phyloP scores from a whole-genome alignment of 1,140 invertebrate species.

The Oryzaephilus surinamensis region DNA sequence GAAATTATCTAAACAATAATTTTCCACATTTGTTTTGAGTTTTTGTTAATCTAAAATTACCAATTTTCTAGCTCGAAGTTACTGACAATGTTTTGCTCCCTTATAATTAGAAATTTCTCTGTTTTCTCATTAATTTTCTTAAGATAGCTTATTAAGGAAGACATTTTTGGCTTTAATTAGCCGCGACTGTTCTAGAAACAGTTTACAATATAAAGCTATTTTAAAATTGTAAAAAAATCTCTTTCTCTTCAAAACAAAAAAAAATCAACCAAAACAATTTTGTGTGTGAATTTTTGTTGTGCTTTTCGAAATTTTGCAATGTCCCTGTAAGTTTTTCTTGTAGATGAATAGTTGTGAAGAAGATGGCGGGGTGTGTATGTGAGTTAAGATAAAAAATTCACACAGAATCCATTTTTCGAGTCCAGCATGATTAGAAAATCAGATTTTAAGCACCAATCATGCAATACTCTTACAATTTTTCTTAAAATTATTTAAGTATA shows the following conservation, averaged over 20 bases:
- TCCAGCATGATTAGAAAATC: no score
- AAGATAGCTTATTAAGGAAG: conserved; percentile 32
- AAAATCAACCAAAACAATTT: conserved; percentile 6
- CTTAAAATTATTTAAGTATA: no score
- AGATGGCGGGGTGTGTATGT: no score
- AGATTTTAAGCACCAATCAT: no score
- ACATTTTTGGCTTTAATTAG: conserved; percentile 31
- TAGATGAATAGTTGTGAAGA: no score
- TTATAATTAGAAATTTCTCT: conserved; percentile 30
- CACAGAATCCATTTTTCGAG: no score
- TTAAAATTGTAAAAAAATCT: conserved; percentile 5
- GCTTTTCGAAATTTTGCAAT: background rate
- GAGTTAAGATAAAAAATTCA: no score
- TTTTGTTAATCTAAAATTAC: conserved; percentile 3
- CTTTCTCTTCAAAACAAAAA: conserved; percentile 3
- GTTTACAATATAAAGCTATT: conserved; percentile 12
- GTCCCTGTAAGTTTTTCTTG: no score
- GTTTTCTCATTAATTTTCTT: no score
- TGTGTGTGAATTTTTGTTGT: conserved; percentile 5
- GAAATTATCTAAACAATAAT: conserved; percentile 5
- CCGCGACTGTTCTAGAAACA: conserved; percentile 29
- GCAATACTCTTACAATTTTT: no score
- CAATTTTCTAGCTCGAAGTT: conserved; percentile 24
- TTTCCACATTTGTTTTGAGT: conserved; percentile 6
- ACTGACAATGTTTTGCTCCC: conserved; percentile 32